Conservation (phyloP, 2,888 invertebrate genomes). For the Formica aserva region DNA sequence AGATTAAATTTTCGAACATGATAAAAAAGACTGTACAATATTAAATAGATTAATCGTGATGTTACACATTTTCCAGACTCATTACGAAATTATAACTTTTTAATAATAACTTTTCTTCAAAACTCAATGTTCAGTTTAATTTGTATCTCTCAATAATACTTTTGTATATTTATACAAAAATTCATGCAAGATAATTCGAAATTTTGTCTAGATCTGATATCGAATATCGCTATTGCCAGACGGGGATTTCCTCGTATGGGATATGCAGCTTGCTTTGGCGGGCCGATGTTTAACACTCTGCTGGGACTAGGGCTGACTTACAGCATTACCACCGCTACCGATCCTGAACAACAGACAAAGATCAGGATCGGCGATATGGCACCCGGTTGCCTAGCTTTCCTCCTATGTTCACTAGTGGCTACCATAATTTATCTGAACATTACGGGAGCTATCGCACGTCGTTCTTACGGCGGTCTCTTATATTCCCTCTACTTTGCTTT, state of each 20-base stretch:
- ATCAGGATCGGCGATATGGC: conserved; percentile 85
- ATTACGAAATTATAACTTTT: background rate
- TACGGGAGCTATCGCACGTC: conserved; percentile 85
- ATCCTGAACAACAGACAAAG: conserved; percentile 70
- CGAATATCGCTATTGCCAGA: conserved; percentile 88
- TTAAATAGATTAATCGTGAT: background rate
- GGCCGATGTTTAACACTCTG: conserved; percentile 88
- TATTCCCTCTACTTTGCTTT: conserved; percentile 86
- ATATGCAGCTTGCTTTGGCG: conserved; percentile 90
- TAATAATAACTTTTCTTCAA: background rate
- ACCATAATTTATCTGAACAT: conserved; percentile 86
- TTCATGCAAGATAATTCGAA: background rate
- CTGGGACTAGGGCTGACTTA: conserved; percentile 86
- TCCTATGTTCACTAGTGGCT: conserved; percentile 84
- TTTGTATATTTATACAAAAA: background rate
- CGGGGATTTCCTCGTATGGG: conserved; percentile 90
- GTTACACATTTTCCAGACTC: background rate
- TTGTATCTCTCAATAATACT: background rate
- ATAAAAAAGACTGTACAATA: background rate
- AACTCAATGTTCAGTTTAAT: background rate
- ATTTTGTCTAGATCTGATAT: conserved; percentile 87
- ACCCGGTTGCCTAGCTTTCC: conserved; percentile 85
- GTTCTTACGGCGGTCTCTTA: conserved; percentile 86
- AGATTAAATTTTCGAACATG: background rate
- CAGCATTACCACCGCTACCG: conserved; percentile 74